These are phyloP conservation scores for Pangasius krempfi DNA, from an alignment of 2,797 vertebrate species.

Conservation along the genomic window DNA sequence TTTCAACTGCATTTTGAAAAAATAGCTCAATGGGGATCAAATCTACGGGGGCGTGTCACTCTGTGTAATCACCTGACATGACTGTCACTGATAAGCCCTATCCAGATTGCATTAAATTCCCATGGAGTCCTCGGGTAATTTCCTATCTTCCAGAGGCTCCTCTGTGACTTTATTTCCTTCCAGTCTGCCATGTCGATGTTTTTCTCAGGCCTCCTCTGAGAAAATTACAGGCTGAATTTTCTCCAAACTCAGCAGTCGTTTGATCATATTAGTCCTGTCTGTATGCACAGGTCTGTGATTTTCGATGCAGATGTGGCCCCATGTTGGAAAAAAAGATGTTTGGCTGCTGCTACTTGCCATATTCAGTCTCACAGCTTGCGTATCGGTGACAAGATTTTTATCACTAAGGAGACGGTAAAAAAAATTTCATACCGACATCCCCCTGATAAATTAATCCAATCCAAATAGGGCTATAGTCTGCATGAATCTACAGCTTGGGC, in stretches of 20 bases:
- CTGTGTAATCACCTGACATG: neutral
- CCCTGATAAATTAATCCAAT: neutral
- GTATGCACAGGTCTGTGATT: neutral
- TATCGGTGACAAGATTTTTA: neutral
- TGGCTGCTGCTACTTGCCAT: too few species aligned
- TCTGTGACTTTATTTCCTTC: neutral
- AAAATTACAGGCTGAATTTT: neutral
- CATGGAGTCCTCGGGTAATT: neutral
- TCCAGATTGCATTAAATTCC: neutral
- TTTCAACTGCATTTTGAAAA: neutral
- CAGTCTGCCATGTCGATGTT: neutral
- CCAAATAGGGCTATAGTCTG: neutral
- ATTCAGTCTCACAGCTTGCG: too few species aligned
- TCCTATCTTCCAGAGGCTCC: neutral
- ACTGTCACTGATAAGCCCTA: neutral
- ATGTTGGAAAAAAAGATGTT: neutral
- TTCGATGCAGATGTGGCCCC: neutral
- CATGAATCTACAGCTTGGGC: neutral
- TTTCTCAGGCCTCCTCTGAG: neutral
- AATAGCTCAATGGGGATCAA: neutral
- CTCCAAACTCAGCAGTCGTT: neutral
- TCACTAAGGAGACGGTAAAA: neutral
- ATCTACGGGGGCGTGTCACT: neutral
- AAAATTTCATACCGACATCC: accelerated
- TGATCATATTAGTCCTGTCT: neutral